Base-by-base conservation (phyloP, 2,888 invertebrate genomes). In the Mimachlamys varia region DNA sequence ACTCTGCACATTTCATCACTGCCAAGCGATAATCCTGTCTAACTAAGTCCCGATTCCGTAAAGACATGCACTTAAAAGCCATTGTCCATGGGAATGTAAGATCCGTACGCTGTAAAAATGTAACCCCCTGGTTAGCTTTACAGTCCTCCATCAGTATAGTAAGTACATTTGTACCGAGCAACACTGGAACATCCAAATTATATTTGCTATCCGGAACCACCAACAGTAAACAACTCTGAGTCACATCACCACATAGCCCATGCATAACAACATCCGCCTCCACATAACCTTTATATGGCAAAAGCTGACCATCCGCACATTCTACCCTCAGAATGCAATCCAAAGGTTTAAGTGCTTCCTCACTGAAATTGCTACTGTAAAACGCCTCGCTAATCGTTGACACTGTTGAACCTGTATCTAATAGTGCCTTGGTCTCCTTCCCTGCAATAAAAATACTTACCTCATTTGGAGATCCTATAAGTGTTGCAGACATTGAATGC, bases 221-320 rank as follows among this genome's bases (percentile, higher is more conserved):
- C 4, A 90, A 62, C 7, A 90, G 76, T 62, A 90, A 17, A 50
- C 88, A 76, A 27, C 5, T 1, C 22, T 5, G 55, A 22, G 12
- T 55, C 15, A 10, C 22, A 2, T 15, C 55, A 2, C 15, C 19
- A 19, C 37, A 19, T 5, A 58, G 4, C 0, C 90, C 90, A 22
- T 5, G 27, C 12, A 50, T 2, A 27, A 12, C 12, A 49, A 90
- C 7, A 4, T 88, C 87, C 10, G 89, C 33, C 37, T 90, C 87
- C 44, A 90, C 88, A 27, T 13, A 88, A 7, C 90, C 88, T 15
- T 53, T 37, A 37, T 90, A 90, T 49, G 90, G 90, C 12, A 90
- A 22, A 3, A 22, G 4, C 27, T 76, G 33, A 17, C 90, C 90
- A 90, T 90, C 88, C 17, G 90, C 88, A 88, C 90, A 90, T 44